Conservation (phyloP, 2,888 invertebrate species). For the Gari tellinella region DNA sequence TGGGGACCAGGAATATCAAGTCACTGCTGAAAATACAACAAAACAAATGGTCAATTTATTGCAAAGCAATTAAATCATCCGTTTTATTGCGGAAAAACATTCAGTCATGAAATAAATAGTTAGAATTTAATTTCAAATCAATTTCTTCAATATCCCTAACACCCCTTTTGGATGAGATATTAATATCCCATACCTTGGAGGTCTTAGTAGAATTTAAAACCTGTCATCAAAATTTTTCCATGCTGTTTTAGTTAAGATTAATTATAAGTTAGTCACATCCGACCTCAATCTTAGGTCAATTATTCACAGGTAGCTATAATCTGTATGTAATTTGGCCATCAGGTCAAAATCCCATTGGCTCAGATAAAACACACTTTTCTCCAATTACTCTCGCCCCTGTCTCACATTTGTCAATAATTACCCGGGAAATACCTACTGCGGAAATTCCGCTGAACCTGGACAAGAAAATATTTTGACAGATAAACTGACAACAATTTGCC, state of each 20-base stretch:
- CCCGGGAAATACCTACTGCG: not conserved
- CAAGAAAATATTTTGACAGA: slow-evolving; percentile 18
- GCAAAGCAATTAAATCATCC: not conserved
- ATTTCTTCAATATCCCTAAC: no score
- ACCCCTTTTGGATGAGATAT: no score
- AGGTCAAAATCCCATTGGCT: slow-evolving; percentile 12
- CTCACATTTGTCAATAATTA: slow-evolving; percentile 32
- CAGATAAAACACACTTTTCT: slow-evolving; percentile 43
- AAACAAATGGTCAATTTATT: slow-evolving; percentile 10
- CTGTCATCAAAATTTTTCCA: not conserved
- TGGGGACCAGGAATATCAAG: slow-evolving; percentile 1
- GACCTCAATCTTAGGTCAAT: slow-evolving; percentile 16
- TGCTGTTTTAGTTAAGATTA: not conserved
- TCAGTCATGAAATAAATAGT: not conserved
- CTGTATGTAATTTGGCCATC: slow-evolving; percentile 19
- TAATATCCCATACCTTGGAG: no score
- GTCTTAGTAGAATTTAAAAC: no score
- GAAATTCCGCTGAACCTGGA: slow-evolving; percentile 19
- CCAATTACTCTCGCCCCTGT: slow-evolving; percentile 25
- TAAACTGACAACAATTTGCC: not conserved
- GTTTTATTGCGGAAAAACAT: slow-evolving; percentile 4
- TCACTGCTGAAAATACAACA: not conserved
- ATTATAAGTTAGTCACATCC: not conserved
- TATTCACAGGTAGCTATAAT: slow-evolving; percentile 22
- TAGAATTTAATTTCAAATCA: no score